These are phyloP conservation scores for Drosophila nikananu DNA, from an alignment of 1,140 invertebrate genomes.

Conservation along the genomic window DNA sequence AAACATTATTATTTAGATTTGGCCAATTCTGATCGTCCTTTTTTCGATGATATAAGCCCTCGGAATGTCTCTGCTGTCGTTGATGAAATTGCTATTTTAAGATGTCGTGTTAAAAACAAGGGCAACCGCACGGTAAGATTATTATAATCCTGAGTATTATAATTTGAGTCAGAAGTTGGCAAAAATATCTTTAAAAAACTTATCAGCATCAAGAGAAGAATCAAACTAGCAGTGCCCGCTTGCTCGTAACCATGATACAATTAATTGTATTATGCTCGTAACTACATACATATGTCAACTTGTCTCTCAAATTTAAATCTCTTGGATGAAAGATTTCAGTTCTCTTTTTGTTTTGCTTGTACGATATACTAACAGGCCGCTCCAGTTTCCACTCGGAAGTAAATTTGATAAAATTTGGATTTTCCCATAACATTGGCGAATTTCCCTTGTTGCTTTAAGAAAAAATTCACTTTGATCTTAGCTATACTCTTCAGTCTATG, in stretches of 20 bases:
- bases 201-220: not conserved
- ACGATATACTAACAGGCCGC: too few species aligned
- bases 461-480: too few species aligned
- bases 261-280: too few species aligned
- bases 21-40: constrained; percentile 88
- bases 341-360: too few species aligned
- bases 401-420: too few species aligned
- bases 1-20: constrained; percentile 37
- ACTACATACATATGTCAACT: too few species aligned
- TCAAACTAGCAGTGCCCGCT: not conserved
- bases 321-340: too few species aligned
- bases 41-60: constrained; percentile 93
- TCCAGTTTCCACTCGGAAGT: too few species aligned
- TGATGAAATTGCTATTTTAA: constrained; percentile 92
- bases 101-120: constrained; percentile 94
- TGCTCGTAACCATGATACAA: not conserved
- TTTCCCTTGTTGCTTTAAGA: too few species aligned
- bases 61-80: constrained; percentile 93
- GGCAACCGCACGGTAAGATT: constrained; percentile 92
- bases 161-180: not conserved
- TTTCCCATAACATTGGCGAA: too few species aligned
- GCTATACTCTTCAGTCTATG: too few species aligned
- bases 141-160: not conserved
- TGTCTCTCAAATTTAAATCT: too few species aligned
- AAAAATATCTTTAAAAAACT: not conserved